A percentile compares a stretch with the other conserved stretches of the same genome.
These are phyloP conservation scores for Dysdera silvatica DNA, from an alignment of 1,140 invertebrate species.

Conservation along the genomic window DNA sequence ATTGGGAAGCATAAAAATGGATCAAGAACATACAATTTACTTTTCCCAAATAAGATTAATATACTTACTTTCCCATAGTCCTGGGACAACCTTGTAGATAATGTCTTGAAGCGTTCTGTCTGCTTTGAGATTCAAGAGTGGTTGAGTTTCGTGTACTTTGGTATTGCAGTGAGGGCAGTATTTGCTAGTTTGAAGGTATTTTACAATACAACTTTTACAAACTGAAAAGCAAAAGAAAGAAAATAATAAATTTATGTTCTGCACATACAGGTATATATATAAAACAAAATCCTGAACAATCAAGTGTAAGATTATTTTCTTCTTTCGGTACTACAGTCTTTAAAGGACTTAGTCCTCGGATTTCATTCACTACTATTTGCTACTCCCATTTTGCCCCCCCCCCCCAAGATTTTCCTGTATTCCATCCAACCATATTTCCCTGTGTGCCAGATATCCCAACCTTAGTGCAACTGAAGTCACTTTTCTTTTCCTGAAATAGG, in stretches of 20 bases:
- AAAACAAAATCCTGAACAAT: background rate
- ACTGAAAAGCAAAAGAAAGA: slow-evolving; percentile 54
- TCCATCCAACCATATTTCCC: background rate
- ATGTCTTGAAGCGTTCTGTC: slow-evolving; percentile 97
- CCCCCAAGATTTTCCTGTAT: background rate
- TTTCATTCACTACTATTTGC: background rate
- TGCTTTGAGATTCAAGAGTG: slow-evolving; percentile 89
- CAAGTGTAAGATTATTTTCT: background rate
- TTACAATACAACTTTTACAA: slow-evolving; percentile 94
- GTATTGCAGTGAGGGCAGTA: slow-evolving; percentile 92
- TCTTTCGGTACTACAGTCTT: background rate
- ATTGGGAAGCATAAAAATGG: too few species aligned
- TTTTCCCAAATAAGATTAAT: too few species aligned
- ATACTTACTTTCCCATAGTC: slow-evolving; percentile 67
- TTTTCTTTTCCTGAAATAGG: too few species aligned
- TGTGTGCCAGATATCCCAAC: too few species aligned
- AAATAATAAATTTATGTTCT: background rate
- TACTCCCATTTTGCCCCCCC: background rate
- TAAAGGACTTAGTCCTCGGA: background rate
- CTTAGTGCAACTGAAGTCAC: too few species aligned
- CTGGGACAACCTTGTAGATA: slow-evolving; percentile 90
- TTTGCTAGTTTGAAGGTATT: slow-evolving; percentile 92
- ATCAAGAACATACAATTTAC: too few species aligned
- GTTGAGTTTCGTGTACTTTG: slow-evolving; percentile 94
- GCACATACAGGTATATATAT: background rate